These are phyloP conservation scores for Drosophila borealis DNA, from an alignment of 2,888 invertebrate species.

Conservation along the genomic window DNA sequence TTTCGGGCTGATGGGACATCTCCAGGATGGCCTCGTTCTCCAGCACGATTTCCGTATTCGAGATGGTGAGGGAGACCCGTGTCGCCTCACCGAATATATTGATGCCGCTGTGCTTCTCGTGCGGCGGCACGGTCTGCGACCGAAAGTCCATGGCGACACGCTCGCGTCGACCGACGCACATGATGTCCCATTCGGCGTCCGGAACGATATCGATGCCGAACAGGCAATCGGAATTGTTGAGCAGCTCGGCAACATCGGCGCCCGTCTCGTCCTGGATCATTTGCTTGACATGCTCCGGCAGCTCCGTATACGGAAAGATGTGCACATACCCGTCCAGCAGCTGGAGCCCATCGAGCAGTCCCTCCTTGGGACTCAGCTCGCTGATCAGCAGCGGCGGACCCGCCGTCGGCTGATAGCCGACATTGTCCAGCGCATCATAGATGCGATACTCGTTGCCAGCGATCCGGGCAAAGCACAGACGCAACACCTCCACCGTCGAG, in stretches of 20 bases:
- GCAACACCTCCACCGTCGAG: neutral
- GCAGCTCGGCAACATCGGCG: neutral
- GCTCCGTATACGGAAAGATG: neutral
- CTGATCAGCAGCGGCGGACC: neutral
- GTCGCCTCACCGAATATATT: conserved; percentile 35
- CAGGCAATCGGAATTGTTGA: neutral
- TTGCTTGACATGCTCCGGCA: neutral
- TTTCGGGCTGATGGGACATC: neutral
- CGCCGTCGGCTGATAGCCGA: neutral
- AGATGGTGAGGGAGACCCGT: conserved; percentile 3
- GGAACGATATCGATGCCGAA: neutral
- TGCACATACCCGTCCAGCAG: conserved; percentile 4
- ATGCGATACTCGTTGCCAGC: neutral
- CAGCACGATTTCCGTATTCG: neutral
- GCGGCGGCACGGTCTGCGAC: neutral
- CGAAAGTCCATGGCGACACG: neutral
- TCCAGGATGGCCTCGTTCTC: neutral
- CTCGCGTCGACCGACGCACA: conserved; percentile 4
- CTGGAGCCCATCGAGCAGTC: neutral
- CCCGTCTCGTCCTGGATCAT: conserved; percentile 2
- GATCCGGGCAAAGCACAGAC: conserved; percentile 11
- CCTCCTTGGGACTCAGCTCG: neutral
- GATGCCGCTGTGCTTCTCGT: conserved; percentile 13
- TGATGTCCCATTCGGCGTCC: neutral
- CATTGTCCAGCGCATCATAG: neutral